Percentiles rank a stretch among this genome's conserved stretches.
phyloP scores from a whole-genome alignment of 2,797 vertebrate species.

The Pseudomugil tenellus region DNA sequence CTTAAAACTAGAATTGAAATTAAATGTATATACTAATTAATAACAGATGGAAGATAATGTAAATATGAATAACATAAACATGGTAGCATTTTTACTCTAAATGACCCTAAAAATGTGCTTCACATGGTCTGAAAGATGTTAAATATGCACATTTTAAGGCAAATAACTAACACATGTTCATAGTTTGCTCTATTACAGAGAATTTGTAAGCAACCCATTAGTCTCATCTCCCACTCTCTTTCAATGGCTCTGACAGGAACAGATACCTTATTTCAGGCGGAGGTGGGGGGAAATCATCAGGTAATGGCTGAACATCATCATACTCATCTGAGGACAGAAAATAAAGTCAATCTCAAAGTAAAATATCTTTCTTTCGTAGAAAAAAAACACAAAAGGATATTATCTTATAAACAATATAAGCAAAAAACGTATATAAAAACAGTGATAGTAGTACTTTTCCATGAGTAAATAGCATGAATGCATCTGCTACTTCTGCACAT shows the following conservation, averaged over 20 bases:
- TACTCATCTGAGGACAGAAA: slow-evolving; percentile 73
- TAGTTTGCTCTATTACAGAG: too few relatives aligned
- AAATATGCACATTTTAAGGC: too few relatives aligned
- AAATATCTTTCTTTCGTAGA: background rate
- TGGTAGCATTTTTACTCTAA: too few relatives aligned
- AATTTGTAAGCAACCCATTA: background rate
- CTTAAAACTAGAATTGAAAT: too few relatives aligned
- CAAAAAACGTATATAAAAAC: background rate
- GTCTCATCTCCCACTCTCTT: slow-evolving; percentile 7
- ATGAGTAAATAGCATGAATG: background rate
- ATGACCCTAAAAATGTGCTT: too few relatives aligned
- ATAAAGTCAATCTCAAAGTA: background rate
- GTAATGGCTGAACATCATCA: slow-evolving; percentile 76
- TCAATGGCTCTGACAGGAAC: background rate
- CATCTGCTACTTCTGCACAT: too few relatives aligned
- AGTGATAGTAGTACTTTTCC: background rate
- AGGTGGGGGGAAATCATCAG: slow-evolving; percentile 79
- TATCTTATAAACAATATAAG: background rate
- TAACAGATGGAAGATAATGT: too few relatives aligned
- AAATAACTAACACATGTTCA: too few relatives aligned
- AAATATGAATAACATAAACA: too few relatives aligned
- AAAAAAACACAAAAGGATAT: background rate
- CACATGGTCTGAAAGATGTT: too few relatives aligned
- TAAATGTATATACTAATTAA: too few relatives aligned
- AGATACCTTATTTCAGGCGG: slow-evolving; percentile 79